These are phyloP conservation scores for Zhuqinia jingwanae DNA, from an alignment of 2,888 invertebrate species.

Conservation along the genomic window DNA sequence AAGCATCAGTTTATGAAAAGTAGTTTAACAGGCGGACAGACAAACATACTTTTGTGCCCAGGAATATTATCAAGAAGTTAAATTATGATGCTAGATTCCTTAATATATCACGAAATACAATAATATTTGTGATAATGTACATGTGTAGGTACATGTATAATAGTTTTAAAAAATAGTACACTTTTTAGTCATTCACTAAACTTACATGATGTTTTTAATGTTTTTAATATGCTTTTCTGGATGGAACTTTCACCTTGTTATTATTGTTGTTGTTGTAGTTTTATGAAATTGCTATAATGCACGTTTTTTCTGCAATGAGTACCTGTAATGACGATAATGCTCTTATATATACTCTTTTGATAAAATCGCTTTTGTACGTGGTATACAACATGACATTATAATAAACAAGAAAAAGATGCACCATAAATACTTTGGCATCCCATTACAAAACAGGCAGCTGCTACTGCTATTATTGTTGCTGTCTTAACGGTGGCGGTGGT, in stretches of 20 bases:
- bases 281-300: constrained; percentile 41
- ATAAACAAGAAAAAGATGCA: neutral
- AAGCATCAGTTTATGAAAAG: no score
- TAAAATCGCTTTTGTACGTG: constrained; percentile 25
- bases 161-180: no score
- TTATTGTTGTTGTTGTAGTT: constrained; percentile 50
- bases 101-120: no score
- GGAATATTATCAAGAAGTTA: no score
- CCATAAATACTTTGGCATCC: neutral
- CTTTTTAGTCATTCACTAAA: no score
- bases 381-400: neutral
- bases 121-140: no score
- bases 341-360: constrained; percentile 24
- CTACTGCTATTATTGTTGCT: neutral
- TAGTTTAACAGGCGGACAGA: no score
- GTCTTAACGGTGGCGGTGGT: neutral
- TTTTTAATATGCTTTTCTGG: constrained; percentile 28
- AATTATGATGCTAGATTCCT: no score
- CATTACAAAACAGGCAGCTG: constrained; percentile 7
- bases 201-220: constrained; percentile 37
- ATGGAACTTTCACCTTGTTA: neutral
- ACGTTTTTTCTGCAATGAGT: constrained; percentile 29
- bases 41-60: no score
- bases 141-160: no score
- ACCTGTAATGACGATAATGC: constrained; percentile 1